A percentile compares a stretch with the other conserved stretches of the same genome.
phyloP scores from a whole-genome alignment of 1,140 invertebrate genomes.

The Bacillus rossius region DNA sequence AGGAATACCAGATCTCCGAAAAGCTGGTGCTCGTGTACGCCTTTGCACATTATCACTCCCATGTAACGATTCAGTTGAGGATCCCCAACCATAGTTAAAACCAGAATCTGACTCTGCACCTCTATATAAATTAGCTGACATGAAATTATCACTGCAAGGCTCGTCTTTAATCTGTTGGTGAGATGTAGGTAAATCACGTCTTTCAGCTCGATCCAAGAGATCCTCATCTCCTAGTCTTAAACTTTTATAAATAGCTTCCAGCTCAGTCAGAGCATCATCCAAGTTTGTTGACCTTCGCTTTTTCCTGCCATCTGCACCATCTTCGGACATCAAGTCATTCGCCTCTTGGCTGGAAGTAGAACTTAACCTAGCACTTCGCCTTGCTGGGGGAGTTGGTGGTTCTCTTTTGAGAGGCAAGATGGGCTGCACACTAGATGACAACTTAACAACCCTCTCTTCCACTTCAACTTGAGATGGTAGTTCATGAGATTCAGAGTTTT shows the following conservation, averaged over 20 bases:
- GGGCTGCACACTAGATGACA: too few relatives aligned
- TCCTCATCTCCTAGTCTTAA: constrained; percentile 75
- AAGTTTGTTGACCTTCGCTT: constrained; percentile 64
- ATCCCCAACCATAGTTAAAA: constrained; percentile 24
- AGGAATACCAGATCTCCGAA: constrained; percentile 43
- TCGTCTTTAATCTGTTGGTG: constrained; percentile 29
- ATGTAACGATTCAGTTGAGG: constrained; percentile 20
- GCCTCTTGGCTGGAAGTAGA: constrained; percentile 17
- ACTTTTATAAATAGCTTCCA: constrained; percentile 86
- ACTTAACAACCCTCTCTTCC: too few relatives aligned
- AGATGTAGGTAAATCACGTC: constrained; percentile 58
- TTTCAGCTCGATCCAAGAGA: constrained; percentile 67
- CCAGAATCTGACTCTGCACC: constrained; percentile 17
- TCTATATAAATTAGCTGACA: too few relatives aligned
- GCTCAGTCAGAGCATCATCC: constrained; percentile 79
- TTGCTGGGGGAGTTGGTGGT: constrained; percentile 16
- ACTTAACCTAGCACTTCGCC: constrained; percentile 10
- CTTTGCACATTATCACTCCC: constrained; percentile 11
- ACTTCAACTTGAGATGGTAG: too few relatives aligned
- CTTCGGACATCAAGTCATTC: constrained; percentile 4
- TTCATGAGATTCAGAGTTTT: constrained; percentile 20
- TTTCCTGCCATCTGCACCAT: constrained; percentile 39
- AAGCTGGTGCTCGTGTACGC: constrained; percentile 32
- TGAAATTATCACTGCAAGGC: background rate
- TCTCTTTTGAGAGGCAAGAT: background rate